Base-by-base conservation (phyloP, 2,888 invertebrate genomes). In the Ophioninae sp. region DNA sequence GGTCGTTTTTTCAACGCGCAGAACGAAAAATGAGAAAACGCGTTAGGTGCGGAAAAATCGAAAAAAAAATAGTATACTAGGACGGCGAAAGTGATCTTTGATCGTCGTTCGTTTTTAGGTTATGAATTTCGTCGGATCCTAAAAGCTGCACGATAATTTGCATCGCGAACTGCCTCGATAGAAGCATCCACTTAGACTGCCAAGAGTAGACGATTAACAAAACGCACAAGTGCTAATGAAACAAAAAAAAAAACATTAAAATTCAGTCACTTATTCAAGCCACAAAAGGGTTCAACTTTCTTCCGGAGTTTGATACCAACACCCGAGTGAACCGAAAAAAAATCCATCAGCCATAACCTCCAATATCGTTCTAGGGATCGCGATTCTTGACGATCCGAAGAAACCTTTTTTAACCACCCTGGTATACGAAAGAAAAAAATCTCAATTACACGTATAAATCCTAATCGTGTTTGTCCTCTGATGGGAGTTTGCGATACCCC, bases 381-480 rank as follows among this genome's bases (percentile, higher is more conserved):
- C 22, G 6, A 22, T 51, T 8, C 23, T 30, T n/a, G 58, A 73
- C 37, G 39, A n/a, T 37, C 10, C 0, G 56, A 71, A 58, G 3
- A 13, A 44, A 58, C 30, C 61, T 68, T 68, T 30, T 44, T 65
- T 13, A 64, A 74, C 20, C 74, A 56, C 13, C 64, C 37, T 65
- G 41, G 44, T 71, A 72, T 23, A 68, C 44, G 30, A 30, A 79
- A 39, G 61, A 58, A 13, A 73, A 68, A 63, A 22, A 76, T 13
- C 3, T 68, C 6, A 69, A 41, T 44, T 59, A 64, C 39, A 56
- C 51, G 69, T 64, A 78, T 67, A 80, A 37, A 79, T 37, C 64
- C 56, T 83, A 69, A 81, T 81, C 82, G 77, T 73, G 82, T 76
- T 73, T 69, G 78, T 81, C 65, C 81, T 72, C 74, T 65, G 83